These are phyloP conservation scores for Lophotis ruficrista DNA, from an alignment of 2,113 vertebrate genomes.

Conservation along the genomic window DNA sequence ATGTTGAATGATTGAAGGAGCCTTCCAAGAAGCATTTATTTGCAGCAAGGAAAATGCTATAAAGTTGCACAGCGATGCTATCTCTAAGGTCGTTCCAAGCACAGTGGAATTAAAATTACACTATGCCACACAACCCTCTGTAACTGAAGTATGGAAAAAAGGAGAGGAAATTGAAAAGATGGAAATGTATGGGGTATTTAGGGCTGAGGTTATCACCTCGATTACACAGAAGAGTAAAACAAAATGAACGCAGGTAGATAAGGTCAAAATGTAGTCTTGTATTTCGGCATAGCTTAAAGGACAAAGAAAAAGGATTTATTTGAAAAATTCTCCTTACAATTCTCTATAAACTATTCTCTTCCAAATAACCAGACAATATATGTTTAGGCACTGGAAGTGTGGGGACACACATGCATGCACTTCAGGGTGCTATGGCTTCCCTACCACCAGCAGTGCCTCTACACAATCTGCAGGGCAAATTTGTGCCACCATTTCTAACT, in stretches of 20 bases:
- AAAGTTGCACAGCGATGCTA: background rate
- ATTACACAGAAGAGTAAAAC: slow-evolving; percentile 54
- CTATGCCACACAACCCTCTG: background rate
- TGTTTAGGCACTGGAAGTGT: background rate
- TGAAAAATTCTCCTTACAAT: background rate
- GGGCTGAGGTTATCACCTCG: slow-evolving; percentile 48
- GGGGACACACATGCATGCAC: too few species aligned
- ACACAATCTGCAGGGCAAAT: background rate
- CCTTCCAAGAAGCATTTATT: background rate
- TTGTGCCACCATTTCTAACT: background rate
- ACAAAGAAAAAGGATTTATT: slow-evolving; percentile 6
- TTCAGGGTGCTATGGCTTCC: background rate
- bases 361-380: background rate
- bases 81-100: background rate
- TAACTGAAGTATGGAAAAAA: background rate
- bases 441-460: background rate
- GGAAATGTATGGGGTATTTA: slow-evolving; percentile 38
- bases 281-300: background rate
- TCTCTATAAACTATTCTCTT: background rate
- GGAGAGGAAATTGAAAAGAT: slow-evolving; percentile 44
- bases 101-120: slow-evolving; percentile 31
- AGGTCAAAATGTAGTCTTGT: slow-evolving; percentile 28
- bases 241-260: slow-evolving; percentile 10
- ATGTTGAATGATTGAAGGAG: background rate
- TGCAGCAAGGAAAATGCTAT: background rate